Evolutionary conservation across 2,888 invertebrate genomes (phyloP), one percentile per base, ranked within the genome.

Genomic region (Pinctada fucata): DNA sequence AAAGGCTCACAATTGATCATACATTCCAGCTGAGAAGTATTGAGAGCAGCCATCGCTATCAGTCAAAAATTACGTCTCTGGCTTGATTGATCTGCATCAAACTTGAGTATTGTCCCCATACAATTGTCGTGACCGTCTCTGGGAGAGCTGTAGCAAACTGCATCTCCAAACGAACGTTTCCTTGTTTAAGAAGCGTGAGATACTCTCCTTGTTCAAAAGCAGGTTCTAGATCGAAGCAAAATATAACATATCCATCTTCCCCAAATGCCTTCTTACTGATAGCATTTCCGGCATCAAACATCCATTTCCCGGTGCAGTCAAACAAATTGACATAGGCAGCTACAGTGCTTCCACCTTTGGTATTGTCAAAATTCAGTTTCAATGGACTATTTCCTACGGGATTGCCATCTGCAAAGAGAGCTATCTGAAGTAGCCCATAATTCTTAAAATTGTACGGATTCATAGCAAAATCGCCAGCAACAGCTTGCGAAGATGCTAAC

Each of bases 391-490:
- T 79, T 58, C 81, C 78, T 4, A 79, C 81, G 6, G 81, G 79
- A 69, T 76, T 65, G 8, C 81, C 81, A 48, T 83, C 79, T 8
- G 31, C 50, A 51, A 78, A 83, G 13, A 83, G 69, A 4, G 51
- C 79, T 47, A 82, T 79, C 5, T 77, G 73, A 58, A 65, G 63
- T n/a, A 83, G 72, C 49, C 66, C 31, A 69, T 73, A 83, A 64
- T 81, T 51, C 52, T 81, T 70, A 58, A 82, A 81, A 75, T 79
- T 81, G 68, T 75, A 82, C 3, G 79, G 81, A 65, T 82, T 83
- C 8, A 74, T 70, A 8, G 63, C 75, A 65, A 76, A 81, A 58
- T 77, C 76, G 3, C 83, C 83, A 49, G 71, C 79, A 45, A 81
- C 65, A 3, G 81, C 74, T 64, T 79, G 76, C 45, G 78, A 76